Conservation (phyloP, 1,140 invertebrate genomes). For the Cydia strobilella region DNA sequence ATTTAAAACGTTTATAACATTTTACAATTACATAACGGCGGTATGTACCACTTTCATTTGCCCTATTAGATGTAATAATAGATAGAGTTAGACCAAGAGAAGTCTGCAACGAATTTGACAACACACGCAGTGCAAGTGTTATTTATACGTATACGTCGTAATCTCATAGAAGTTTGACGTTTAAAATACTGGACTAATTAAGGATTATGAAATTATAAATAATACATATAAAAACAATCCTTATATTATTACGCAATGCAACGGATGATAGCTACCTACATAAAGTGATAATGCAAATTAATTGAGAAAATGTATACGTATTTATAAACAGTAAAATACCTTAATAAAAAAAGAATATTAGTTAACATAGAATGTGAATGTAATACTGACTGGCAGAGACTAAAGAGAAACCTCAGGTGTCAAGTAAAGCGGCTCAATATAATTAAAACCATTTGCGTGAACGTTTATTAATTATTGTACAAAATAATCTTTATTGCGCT, state of each 20-base stretch:
- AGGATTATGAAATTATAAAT: too few relatives aligned
- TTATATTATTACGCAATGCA: neutral
- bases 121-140: too few relatives aligned
- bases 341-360: neutral
- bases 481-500: neutral
- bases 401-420: neutral
- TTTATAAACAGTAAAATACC: neutral
- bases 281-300: neutral
- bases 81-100: too few relatives aligned
- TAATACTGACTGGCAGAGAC: constrained; percentile 22
- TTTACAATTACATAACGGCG: too few relatives aligned
- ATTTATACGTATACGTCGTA: too few relatives aligned
- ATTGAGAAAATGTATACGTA: neutral
- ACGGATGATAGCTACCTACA: neutral
- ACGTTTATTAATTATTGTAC: neutral
- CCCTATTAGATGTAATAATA: too few relatives aligned
- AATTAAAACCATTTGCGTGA: constrained; percentile 19
- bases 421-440: neutral
- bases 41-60: too few relatives aligned
- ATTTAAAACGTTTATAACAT: too few relatives aligned
- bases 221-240: too few relatives aligned
- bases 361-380: neutral
- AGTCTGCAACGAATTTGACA: too few relatives aligned
- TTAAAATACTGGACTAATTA: too few relatives aligned
- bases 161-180: too few relatives aligned